Base-by-base conservation (phyloP, 2,888 invertebrate genomes). In the Cactoblastis cactorum region DNA sequence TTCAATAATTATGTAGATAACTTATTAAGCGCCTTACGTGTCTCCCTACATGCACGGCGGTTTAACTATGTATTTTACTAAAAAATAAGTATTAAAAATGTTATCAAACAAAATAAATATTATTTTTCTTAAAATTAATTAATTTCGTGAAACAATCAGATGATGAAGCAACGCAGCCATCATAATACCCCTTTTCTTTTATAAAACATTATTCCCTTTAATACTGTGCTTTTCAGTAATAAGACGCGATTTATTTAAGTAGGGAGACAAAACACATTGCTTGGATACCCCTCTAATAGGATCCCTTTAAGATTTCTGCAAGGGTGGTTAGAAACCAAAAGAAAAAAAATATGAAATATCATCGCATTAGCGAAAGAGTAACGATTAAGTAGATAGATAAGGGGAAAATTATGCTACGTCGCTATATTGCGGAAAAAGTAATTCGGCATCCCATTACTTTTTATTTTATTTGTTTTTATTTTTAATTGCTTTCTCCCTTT, bases 231-330 rank as follows among this genome's bases (percentile, higher is more conserved):
- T 79, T 81, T 77, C 68, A 67, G 69, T 74, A 79, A 80, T 74
- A 77, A 79, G 75, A 72, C 68, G 66, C 79, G 77, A 87, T 86
- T 84, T 83, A 78, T 80, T 70, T 76, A 74, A 80, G 74, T 69
- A 66, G 67, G 63, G 63, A 64, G 62, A 59, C 47, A 61, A 69
- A 76, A 63, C 72, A 73, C 71, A 73, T 72, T 72, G 75, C 75
- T 71, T 72, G 70, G 71, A 73, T 76, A 70, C 72, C 69, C 65
- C 62, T 53, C 62, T 64, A 66, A 71, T 66, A 71, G 71, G 61
- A 66, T 57, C 50, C 62, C 65, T 67, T 62, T 61, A 62, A 68
- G 69, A 68, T 55, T 59, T 65, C 62, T 56, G 50, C 69, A 75
- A 71, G 74, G 79, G 67, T 64, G 63, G 67, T 67, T 62, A 65